These are phyloP conservation scores for Lathamus discolor DNA, from an alignment of 2,113 vertebrate genomes.

Conservation along the genomic window DNA sequence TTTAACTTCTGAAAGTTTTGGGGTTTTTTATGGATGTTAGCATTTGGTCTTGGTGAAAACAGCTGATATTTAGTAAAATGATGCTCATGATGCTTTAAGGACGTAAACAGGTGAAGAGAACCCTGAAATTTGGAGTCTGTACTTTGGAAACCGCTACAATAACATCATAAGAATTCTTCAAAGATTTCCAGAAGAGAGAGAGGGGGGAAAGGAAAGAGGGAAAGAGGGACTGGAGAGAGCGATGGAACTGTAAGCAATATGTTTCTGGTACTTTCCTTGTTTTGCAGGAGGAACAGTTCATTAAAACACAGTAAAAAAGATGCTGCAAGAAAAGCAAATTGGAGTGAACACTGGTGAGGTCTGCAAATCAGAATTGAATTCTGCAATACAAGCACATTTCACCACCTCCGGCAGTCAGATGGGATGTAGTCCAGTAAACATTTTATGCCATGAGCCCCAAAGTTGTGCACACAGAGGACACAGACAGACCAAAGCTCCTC, in stretches of 20 bases:
- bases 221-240: neutral
- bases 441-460: neutral
- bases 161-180: neutral
- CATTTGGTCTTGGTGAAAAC: neutral
- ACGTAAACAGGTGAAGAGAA: neutral
- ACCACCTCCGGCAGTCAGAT: neutral
- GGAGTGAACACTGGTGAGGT: neutral
- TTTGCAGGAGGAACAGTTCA: neutral
- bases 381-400: neutral
- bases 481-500: neutral
- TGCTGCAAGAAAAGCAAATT: neutral
- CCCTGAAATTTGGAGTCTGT: neutral
- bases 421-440: neutral
- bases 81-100: neutral
- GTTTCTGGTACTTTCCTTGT: neutral
- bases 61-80: neutral
- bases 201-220: neutral
- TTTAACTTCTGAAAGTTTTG: neutral
- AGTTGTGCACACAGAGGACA: neutral
- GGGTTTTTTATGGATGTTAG: neutral
- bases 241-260: neutral
- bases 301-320: slow-evolving; percentile 9
- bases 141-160: neutral
- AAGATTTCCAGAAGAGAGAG: neutral
- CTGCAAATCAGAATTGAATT: neutral